Percentiles rank a stretch among this genome's conserved stretches.
Conservation (phyloP, 2,797 vertebrate genomes). For the Orestias chungarensis region DNA sequence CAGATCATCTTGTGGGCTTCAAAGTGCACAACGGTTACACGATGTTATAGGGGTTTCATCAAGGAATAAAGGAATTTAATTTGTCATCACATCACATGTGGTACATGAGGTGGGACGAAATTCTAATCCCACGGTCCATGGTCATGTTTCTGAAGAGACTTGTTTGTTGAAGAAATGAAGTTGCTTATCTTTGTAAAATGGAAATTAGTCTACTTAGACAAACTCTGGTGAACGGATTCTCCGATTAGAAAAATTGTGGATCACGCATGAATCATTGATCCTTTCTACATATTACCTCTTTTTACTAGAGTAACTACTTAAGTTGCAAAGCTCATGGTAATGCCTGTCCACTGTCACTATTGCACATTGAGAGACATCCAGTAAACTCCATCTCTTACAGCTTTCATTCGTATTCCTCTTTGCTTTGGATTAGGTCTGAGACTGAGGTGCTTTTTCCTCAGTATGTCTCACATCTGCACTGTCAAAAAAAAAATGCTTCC, state of each 20-base stretch:
- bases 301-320: background rate
- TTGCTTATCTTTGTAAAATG: background rate
- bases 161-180: background rate
- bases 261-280: conserved; percentile 6
- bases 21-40: background rate
- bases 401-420: conserved; percentile 35
- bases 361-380: conserved; percentile 48
- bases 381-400: conserved; percentile 24
- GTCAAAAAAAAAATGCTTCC: background rate
- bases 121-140: too few relatives aligned
- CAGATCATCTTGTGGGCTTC: conserved; percentile 6
- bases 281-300: background rate
- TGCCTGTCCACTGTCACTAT: conserved; percentile 52
- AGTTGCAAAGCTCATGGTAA: conserved; percentile 44
- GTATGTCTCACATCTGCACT: background rate
- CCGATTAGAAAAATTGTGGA: background rate
- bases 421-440: conserved; percentile 25
- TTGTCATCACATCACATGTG: too few relatives aligned
- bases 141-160: background rate
- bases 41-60: background rate
- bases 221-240: background rate
- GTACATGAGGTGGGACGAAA: too few relatives aligned
- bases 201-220: background rate
- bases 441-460: conserved; percentile 20
- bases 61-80: too few relatives aligned